Evolutionary conservation across 2,113 vertebrate species (phyloP).

Genomic region (Capreolus pygargus): DNA sequence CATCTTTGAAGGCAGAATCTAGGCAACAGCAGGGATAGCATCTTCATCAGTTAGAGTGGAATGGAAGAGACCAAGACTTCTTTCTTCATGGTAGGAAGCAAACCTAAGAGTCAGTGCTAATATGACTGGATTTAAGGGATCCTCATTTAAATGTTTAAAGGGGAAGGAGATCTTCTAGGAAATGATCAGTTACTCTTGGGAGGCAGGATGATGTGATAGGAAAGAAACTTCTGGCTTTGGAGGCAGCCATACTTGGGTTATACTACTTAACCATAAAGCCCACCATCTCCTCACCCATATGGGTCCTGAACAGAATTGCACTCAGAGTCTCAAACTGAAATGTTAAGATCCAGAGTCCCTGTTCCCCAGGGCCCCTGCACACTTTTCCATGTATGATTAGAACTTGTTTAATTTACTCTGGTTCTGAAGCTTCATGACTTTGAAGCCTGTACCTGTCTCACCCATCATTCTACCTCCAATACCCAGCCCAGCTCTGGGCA

Average conservation of each 20-base stretch:
- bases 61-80: not conserved
- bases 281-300: accelerated
- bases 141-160: not conserved
- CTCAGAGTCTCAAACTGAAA: not conserved
- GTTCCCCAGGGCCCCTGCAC: accelerated
- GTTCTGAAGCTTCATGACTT: not conserved
- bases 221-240: not conserved
- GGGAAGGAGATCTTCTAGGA: not conserved
- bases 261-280: not conserved
- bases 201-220: no score
- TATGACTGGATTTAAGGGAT: not conserved
- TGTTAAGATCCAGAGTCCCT: accelerated
- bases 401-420: not conserved
- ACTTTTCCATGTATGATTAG: not conserved
- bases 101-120: not conserved
- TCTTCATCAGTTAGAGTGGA: not conserved
- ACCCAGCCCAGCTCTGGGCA: not conserved
- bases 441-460: not conserved
- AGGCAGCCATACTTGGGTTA: not conserved
- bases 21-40: accelerated
- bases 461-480: not conserved
- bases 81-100: not conserved
- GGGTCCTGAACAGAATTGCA: not conserved
- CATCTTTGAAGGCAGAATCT: not conserved
- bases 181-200: not conserved